These are phyloP conservation scores for Cossypha caffra DNA, from an alignment of 2,797 vertebrate genomes.

Conservation along the genomic window DNA sequence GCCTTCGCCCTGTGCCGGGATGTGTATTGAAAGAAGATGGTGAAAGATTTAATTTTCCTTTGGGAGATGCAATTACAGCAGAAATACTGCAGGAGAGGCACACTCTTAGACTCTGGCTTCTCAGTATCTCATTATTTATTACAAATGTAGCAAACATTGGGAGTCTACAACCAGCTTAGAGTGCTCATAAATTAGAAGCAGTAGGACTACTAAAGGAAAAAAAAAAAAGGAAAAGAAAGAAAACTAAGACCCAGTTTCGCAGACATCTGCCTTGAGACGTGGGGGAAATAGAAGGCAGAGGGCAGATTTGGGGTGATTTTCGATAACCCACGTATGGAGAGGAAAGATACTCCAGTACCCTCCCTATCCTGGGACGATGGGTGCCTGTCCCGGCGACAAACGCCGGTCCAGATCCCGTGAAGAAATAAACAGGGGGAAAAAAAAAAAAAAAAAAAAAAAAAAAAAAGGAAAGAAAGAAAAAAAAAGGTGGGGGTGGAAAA, in stretches of 20 bases:
- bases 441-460: neutral
- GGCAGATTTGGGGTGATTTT: neutral
- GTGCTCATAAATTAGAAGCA: slow-evolving; percentile 57
- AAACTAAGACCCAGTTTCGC: neutral
- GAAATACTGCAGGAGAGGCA: slow-evolving; percentile 62
- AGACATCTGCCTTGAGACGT: neutral
- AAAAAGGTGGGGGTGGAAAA: neutral
- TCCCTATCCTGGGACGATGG: neutral
- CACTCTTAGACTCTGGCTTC: slow-evolving; percentile 50
- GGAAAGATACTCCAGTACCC: neutral
- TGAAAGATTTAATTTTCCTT: slow-evolving; percentile 59
- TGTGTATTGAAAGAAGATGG: slow-evolving; percentile 5
- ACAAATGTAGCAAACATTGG: slow-evolving; percentile 62
- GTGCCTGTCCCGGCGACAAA: neutral
- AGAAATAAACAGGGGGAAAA: neutral
- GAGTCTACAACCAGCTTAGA: slow-evolving; percentile 37
- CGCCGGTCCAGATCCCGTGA: rapidly evolving
- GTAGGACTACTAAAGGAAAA: neutral
- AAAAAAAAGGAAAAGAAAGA: neutral
- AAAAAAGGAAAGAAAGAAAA: neutral
- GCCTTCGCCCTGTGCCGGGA: neutral
- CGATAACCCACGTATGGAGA: neutral
- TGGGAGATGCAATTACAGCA: slow-evolving; percentile 68
- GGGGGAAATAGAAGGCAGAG: neutral
- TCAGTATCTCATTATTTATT: slow-evolving; percentile 74